Percentiles rank a stretch among this genome's conserved stretches.
These are phyloP conservation scores for Marasmarcha lunaedactyla DNA, from an alignment of 2,888 invertebrate species.

Conservation along the genomic window DNA sequence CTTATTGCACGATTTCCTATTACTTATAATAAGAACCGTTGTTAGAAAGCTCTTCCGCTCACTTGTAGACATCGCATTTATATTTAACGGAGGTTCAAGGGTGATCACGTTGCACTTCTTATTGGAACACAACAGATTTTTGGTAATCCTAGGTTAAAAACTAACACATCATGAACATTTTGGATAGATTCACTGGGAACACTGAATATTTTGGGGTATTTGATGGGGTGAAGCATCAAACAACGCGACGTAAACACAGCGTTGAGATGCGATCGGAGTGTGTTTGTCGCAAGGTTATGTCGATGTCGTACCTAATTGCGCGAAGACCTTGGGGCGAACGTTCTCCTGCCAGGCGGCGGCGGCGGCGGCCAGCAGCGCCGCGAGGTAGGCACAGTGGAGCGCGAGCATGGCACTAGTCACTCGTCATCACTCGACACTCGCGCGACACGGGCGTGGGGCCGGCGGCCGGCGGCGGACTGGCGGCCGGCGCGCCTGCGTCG, in stretches of 20 bases:
- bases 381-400: conserved; percentile 59
- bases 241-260: neutral
- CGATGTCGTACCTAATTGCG: conserved; percentile 79
- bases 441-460: conserved; percentile 41
- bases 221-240: neutral
- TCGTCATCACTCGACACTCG: conserved; percentile 66
- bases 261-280: conserved; percentile 2
- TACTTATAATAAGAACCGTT: neutral
- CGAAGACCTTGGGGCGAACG: conserved; percentile 92
- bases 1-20: neutral
- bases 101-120: no score
- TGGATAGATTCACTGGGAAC: neutral
- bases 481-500: conserved; percentile 49
- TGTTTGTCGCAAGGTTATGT: neutral
- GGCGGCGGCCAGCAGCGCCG: conserved; percentile 67
- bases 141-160: no score
- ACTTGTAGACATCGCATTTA: neutral
- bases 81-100: neutral
- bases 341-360: conserved; percentile 89
- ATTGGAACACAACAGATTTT: no score
- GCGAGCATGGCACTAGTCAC: conserved; percentile 68
- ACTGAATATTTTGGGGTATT: neutral
- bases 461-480: conserved; percentile 65
- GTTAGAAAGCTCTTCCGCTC: neutral
- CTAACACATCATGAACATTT: no score